These are phyloP conservation scores for Hirudinaria manillensis DNA, from an alignment of 2,888 invertebrate species.

Conservation along the genomic window DNA sequence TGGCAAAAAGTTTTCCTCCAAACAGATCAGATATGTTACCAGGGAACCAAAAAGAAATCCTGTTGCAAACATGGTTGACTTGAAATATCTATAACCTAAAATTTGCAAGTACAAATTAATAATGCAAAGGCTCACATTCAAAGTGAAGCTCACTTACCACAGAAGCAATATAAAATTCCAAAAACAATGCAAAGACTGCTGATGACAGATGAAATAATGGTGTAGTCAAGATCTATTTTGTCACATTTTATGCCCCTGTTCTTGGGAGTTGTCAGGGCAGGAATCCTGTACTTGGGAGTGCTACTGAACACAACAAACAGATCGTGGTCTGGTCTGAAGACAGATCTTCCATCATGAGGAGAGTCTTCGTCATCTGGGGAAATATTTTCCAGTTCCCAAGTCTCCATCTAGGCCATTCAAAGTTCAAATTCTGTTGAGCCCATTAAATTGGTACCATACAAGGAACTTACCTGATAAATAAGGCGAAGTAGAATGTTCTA, in stretches of 20 bases:
- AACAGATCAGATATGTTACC: conserved; percentile 72
- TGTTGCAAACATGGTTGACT: conserved; percentile 79
- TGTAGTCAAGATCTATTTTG: conserved; percentile 25
- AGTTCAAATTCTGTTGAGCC: too few relatives aligned
- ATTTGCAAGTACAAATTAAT: background rate
- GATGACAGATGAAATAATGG: conserved; percentile 59
- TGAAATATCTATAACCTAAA: conserved; percentile 78
- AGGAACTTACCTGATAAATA: too few relatives aligned
- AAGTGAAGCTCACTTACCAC: conserved; percentile 63
- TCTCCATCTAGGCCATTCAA: conserved; percentile 7
- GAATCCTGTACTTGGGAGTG: conserved; percentile 14
- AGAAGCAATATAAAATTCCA: conserved; percentile 75
- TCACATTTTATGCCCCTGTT: conserved; percentile 26
- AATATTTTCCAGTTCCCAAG: conserved; percentile 8
- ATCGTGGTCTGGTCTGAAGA: conserved; percentile 32
- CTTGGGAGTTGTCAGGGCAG: conserved; percentile 27
- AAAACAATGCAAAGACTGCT: conserved; percentile 71
- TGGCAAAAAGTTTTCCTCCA: conserved; percentile 69
- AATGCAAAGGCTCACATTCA: background rate
- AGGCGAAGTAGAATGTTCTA: too few relatives aligned
- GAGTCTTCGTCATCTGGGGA: conserved; percentile 9
- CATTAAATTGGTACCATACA: too few relatives aligned
- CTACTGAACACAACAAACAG: conserved; percentile 33
- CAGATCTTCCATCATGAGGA: conserved; percentile 18
- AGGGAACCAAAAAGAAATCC: conserved; percentile 78